These are phyloP conservation scores for Actinia equina DNA, from an alignment of 64 coral and sea anemone species.

Conservation along the genomic window DNA sequence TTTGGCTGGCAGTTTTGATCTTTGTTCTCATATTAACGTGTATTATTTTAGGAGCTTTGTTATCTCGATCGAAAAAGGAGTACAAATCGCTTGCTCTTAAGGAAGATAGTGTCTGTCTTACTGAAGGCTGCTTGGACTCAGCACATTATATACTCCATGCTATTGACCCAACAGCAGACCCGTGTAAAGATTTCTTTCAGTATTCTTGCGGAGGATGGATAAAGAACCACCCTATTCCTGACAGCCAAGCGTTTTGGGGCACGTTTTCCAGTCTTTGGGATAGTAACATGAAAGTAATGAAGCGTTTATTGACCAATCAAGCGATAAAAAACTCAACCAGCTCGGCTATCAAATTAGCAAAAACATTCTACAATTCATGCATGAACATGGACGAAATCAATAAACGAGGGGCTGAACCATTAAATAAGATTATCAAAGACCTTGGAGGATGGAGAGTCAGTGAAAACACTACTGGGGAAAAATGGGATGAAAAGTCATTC, in stretches of 20 bases:
- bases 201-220: slow-evolving; percentile 86
- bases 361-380: slow-evolving; percentile 77
- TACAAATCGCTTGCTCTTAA: not conserved
- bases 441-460: slow-evolving; percentile 74
- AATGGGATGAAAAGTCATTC: slow-evolving; percentile 18
- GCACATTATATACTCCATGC: slow-evolving; percentile 67
- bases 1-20: not conserved
- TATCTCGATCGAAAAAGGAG: not conserved
- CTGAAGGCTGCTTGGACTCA: slow-evolving; percentile 55
- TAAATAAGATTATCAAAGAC: slow-evolving; percentile 49
- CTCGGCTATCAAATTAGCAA: slow-evolving; percentile 30
- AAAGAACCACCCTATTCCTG: slow-evolving; percentile 68
- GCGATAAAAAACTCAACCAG: not conserved
- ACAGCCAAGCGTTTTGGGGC: slow-evolving; percentile 87
- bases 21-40: not conserved
- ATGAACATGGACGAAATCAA: slow-evolving; percentile 78
- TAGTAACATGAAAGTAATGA: slow-evolving; percentile 54
- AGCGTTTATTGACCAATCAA: slow-evolving; percentile 39
- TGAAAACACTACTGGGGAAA: not conserved
- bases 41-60: not conserved
- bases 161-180: slow-evolving; percentile 45
- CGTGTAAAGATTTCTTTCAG: slow-evolving; percentile 80
- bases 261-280: slow-evolving; percentile 63
- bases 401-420: slow-evolving; percentile 32
- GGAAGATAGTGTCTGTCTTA: slow-evolving; percentile 37